Conservation (phyloP, 2,797 vertebrate genomes). For the Sternarchorhynchus goeldii region DNA sequence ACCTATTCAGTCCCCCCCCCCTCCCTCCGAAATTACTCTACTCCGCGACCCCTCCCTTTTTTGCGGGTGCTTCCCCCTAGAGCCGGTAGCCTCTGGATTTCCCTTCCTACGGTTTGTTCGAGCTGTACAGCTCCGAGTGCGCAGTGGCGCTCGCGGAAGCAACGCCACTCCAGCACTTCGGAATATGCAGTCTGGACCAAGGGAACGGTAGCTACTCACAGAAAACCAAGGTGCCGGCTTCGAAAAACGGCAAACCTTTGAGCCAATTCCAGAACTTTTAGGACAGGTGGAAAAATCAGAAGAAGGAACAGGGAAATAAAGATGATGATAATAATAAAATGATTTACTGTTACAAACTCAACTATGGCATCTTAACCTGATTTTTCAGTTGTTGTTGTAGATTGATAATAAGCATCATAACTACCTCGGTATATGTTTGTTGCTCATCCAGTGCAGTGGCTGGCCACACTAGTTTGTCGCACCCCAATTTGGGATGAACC, state of each 20-base stretch:
- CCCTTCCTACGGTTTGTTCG: conserved; percentile 56
- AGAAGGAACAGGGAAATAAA: neutral
- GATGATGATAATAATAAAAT: neutral
- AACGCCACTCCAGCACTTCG: neutral
- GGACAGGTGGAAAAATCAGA: neutral
- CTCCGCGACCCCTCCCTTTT: conserved; percentile 62
- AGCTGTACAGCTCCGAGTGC: conserved; percentile 31
- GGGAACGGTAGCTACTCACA: neutral
- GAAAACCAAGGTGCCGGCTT: neutral
- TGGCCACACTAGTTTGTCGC: neutral
- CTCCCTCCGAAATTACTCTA: conserved; percentile 66
- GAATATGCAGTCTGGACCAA: neutral
- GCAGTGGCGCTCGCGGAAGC: too few species aligned
- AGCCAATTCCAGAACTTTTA: too few species aligned
- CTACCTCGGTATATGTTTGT: neutral
- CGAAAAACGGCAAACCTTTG: neutral
- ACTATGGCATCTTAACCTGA: neutral
- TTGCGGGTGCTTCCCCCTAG: conserved; percentile 77
- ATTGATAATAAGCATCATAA: neutral
- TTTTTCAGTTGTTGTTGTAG: neutral
- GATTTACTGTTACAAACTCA: too few species aligned
- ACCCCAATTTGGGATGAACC: conserved; percentile 12
- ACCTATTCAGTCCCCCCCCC: conserved; percentile 60
- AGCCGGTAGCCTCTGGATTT: conserved; percentile 73
- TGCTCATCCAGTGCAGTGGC: neutral